These are phyloP conservation scores for Rhamnusium bicolor DNA, from an alignment of 2,888 invertebrate species.

Conservation along the genomic window DNA sequence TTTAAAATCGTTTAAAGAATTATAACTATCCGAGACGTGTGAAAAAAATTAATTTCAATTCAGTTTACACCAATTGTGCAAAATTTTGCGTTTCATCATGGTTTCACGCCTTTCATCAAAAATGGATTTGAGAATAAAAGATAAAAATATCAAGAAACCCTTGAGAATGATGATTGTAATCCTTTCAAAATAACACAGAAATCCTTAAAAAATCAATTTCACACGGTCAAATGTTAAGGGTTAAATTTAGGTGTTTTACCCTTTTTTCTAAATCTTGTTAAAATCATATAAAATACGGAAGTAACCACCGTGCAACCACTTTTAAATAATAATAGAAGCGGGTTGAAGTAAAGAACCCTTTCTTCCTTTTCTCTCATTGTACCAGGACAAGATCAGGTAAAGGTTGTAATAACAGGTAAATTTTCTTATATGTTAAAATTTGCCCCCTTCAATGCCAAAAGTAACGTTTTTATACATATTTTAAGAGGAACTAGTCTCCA, in stretches of 20 bases:
- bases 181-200: conserved; percentile 41
- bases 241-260: conserved; percentile 58
- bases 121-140: conserved; percentile 15
- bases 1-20: not conserved
- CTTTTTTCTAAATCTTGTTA: conserved; percentile 64
- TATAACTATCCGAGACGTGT: conserved; percentile 11
- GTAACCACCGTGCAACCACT: conserved; percentile 66
- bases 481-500: not conserved
- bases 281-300: conserved; percentile 64
- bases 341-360: conserved; percentile 50
- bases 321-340: conserved; percentile 57
- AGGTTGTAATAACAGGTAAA: conserved; percentile 37
- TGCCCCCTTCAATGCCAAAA: conserved; percentile 48
- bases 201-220: conserved; percentile 60
- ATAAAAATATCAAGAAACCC: conserved; percentile 25
- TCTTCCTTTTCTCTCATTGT: conserved; percentile 37
- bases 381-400: conserved; percentile 53
- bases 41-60: conserved; percentile 26
- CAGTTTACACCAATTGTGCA: conserved; percentile 35
- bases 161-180: conserved; percentile 30
- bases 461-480: conserved; percentile 45
- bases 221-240: conserved; percentile 64
- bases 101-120: conserved; percentile 38
- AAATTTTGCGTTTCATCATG: conserved; percentile 40
- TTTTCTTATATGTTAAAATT: conserved; percentile 40